Evolutionary conservation across 37 sponge, comb jelly and placozoan genomes (phyloP), one percentile per base, ranked within the genome.

Genomic region (Beroe ovata): DNA sequence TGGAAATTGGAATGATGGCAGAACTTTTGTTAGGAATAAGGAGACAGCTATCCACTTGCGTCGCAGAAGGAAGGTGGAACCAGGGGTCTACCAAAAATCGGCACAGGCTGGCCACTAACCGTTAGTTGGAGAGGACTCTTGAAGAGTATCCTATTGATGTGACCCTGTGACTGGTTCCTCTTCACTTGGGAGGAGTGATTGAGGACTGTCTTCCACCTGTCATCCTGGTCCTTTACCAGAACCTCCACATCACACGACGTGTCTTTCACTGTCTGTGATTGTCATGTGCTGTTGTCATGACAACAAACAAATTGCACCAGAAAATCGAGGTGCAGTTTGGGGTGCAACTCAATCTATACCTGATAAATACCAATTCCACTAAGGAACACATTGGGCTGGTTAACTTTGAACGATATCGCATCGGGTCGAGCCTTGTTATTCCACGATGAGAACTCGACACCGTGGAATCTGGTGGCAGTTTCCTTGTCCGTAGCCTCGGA

Each of bases 341-440:
- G n/a, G n/a, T n/a, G n/a, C n/a, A n/a, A n/a, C n/a, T n/a, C n/a
- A n/a, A n/a, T n/a, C n/a, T n/a, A n/a, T n/a, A 77, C 92, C 60
- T 64, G 89, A 64, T 90, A 91, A 19, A 91, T 42, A 11, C 89
- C 92, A 22, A 91, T 39, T 4, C 92, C 92, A 42, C 60, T 64
- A 21, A 91, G 19, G 64, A 64, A 89, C 28, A 91, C 71, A 59
- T 63, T 89, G 39, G 89, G 42, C 16, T 89, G 89, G 36, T 91
- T 36, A 26, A 91, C 63, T 91, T 91, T 54, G 58, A 91, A 91
- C 16, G 89, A 89, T 19, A 91, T 89, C 14, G 89, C 92, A 62
- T 91, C 92, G 40, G 90, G 60, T 1, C 38, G 81, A 29, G 64
- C 69, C 22, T 90, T 90, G 6, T 29, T 8, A 25, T 90, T 90